These are phyloP conservation scores for Cynopterus sphinx DNA, from an alignment of 2,797 vertebrate genomes.

Conservation along the genomic window DNA sequence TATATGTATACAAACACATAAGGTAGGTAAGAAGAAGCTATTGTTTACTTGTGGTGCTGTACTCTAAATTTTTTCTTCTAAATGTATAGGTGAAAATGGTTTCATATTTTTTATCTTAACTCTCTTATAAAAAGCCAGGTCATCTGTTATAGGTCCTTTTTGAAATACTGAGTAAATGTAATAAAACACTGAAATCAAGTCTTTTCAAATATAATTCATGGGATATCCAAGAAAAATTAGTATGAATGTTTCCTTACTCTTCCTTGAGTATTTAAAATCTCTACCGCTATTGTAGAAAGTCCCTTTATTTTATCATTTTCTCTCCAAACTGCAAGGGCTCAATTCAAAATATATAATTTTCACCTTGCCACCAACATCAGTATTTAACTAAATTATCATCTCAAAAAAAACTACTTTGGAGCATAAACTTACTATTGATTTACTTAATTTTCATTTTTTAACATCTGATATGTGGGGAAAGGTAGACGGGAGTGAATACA, in stretches of 20 bases:
- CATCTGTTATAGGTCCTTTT: background rate
- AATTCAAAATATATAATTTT: background rate
- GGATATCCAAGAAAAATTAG: background rate
- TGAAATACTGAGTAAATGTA: slow-evolving; percentile 70
- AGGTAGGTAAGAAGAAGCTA: slow-evolving; percentile 56
- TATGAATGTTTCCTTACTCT: background rate
- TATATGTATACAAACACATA: background rate
- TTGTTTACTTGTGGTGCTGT: slow-evolving; percentile 67
- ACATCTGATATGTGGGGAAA: background rate
- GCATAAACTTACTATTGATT: background rate
- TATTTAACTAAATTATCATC: background rate
- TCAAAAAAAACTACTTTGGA: background rate
- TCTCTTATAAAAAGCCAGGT: slow-evolving; percentile 42
- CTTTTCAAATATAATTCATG: background rate
- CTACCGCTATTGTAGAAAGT: background rate
- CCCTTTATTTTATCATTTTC: background rate
- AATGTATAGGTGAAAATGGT: slow-evolving; percentile 28
- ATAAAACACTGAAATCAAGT: slow-evolving; percentile 35
- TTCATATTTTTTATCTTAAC: background rate
- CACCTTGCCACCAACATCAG: background rate
- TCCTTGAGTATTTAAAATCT: background rate
- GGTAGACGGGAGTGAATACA: background rate
- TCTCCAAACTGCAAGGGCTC: background rate
- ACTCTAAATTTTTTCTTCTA: slow-evolving; percentile 65
- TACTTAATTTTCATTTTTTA: background rate